Evolutionary conservation across 1,140 invertebrate species (phyloP), one percentile per base, ranked within the genome.

Genomic region (Adelges cooleyi): DNA sequence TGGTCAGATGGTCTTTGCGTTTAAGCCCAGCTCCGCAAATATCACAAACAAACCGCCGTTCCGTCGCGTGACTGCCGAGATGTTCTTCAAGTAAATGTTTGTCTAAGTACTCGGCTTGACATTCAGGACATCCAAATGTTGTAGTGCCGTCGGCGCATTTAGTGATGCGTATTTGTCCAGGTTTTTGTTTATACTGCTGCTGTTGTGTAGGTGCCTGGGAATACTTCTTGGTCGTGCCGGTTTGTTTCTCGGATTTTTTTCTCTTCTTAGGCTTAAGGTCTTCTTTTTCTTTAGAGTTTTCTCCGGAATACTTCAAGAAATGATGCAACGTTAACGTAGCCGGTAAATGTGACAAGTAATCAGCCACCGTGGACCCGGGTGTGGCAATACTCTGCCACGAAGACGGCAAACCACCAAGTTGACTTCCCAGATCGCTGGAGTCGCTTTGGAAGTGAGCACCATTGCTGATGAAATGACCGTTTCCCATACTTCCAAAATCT

Each of bases 81-180:
- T 91, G 87, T 65, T 90, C 86, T 69, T 90, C 87, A 6, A 90
- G 74, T n/a, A 90, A 71, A 51, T 85, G 85, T 54, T 86, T 82
- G 71, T 90, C 87, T 0, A 87, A 86, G 73, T 90, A 89, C 17
- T 87, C 85, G 83, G 90, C 85, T 72, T 92, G 87, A 71, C 89
- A 90, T 71, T 90, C 87, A 1, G 88, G 87, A 73, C 88, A 90
- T 72, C 88, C 89, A 69, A 88, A 90, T 1, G 90, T 72, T 0
- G 87, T 89, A 17, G 86, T 88, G 1, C 89, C 88, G 70, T 90
- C 88, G 20, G 90, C 73, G 1, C 87, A 87, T 2, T 87, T 90
- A 0, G 86, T 88, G 17, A 91, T 74, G 23, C 87, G 79, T 69
- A 90, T 90, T 76, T 90, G 87, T 6, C 87, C 87, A 0, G 88